phyloP scores from a whole-genome alignment of 2,888 invertebrate genomes.

The Polylopha cassiicola region DNA sequence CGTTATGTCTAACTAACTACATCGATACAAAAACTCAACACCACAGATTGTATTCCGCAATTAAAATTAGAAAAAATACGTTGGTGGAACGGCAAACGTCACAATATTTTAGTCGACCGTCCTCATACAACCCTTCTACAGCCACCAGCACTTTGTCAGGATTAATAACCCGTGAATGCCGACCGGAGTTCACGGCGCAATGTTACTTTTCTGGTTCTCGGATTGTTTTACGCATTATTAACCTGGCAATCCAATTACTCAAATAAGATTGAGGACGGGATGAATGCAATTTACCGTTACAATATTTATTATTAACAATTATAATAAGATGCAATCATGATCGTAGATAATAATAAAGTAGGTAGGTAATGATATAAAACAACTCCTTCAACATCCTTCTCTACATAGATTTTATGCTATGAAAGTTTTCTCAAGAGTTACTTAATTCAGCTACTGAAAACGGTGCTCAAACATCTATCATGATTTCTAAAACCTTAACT shows the following conservation, averaged over 20 bases:
- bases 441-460: too few relatives aligned
- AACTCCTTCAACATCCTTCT: too few relatives aligned
- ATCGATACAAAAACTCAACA: too few relatives aligned
- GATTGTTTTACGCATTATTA: slow-evolving; percentile 76
- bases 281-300: slow-evolving; percentile 27
- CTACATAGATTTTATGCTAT: too few relatives aligned
- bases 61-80: slow-evolving; percentile 5
- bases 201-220: slow-evolving; percentile 63
- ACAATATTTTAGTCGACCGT: slow-evolving; percentile 63
- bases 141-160: slow-evolving; percentile 64
- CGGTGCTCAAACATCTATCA: too few relatives aligned
- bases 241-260: slow-evolving; percentile 71
- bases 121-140: slow-evolving; percentile 62
- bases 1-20: too few relatives aligned
- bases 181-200: slow-evolving; percentile 42
- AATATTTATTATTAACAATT: slow-evolving; percentile 21
- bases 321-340: too few relatives aligned
- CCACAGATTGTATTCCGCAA: too few relatives aligned
- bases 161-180: slow-evolving; percentile 71
- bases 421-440: too few relatives aligned
- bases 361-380: too few relatives aligned
- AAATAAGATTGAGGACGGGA: slow-evolving; percentile 55
- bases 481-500: too few relatives aligned
- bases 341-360: too few relatives aligned
- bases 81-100: slow-evolving; percentile 41